A percentile compares a stretch with the other conserved stretches of the same genome.
Conservation (phyloP, 1,140 invertebrate species). For the Euschistus heros region DNA sequence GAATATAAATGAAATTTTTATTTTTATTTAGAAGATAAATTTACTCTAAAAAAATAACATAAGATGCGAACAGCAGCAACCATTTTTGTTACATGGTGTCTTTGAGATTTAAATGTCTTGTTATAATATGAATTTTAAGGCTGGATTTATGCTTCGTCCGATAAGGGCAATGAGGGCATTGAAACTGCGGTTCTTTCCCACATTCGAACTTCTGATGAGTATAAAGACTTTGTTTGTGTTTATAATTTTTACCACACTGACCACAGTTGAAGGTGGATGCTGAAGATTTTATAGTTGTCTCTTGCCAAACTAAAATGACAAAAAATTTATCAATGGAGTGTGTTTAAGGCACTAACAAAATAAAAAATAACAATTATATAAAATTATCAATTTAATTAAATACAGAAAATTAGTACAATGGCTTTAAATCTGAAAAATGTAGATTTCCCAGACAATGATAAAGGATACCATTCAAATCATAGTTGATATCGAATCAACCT, state of each 20-base stretch:
- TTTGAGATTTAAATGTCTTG: background rate
- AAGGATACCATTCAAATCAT: no score
- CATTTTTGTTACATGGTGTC: background rate
- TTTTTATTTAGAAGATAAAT: background rate
- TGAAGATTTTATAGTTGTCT: no score
- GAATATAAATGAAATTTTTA: conserved; percentile 25
- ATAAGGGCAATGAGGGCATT: conserved; percentile 29
- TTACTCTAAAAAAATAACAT: background rate
- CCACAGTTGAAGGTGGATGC: background rate
- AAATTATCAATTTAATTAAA: no score
- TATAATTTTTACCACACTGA: conserved; percentile 6
- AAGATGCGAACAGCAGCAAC: background rate
- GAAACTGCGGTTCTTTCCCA: conserved; percentile 36
- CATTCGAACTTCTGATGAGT: conserved; percentile 35
- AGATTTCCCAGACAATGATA: no score
- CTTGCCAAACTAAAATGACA: no score
- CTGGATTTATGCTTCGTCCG: background rate
- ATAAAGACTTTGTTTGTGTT: background rate
- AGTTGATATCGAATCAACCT: no score
- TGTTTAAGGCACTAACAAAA: no score
- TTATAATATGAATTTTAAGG: conserved; percentile 18
- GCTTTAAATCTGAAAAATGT: no score
- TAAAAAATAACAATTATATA: no score
- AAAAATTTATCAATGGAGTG: no score
- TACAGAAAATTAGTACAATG: no score